Percentiles rank a stretch among this genome's conserved stretches.
Evolutionary conservation across 2,113 vertebrate species (phyloP).

Genomic region (Gadus macrocephalus): DNA sequence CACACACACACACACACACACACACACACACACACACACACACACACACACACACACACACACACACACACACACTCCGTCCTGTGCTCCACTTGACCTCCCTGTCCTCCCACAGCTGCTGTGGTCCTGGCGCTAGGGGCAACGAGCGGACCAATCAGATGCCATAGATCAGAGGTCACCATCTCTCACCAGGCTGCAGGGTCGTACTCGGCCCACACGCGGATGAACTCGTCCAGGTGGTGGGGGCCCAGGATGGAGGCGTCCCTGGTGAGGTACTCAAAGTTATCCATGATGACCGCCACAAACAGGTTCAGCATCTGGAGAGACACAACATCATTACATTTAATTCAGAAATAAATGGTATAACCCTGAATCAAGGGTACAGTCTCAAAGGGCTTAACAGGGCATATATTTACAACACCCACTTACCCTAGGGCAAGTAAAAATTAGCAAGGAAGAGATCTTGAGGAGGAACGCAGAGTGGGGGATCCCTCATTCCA

Average conservation of each 20-base stretch:
- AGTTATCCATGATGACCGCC: constrained; percentile 99
- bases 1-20: not conserved
- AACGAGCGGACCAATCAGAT: too few species aligned
- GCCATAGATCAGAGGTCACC: not conserved
- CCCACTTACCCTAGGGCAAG: too few species aligned
- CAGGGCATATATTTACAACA: too few species aligned
- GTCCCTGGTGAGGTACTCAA: constrained; percentile 95
- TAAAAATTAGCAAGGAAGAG: too few species aligned
- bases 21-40: not conserved
- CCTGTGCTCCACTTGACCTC: not conserved
- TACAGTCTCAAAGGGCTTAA: too few species aligned
- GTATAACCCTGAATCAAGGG: too few species aligned
- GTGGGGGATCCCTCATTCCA: too few species aligned
- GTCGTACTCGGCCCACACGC: constrained; percentile 98
- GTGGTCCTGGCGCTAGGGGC: not conserved
- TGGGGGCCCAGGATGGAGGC: constrained; percentile 97
- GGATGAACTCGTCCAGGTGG: constrained; percentile 96
- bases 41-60: constrained; percentile 8
- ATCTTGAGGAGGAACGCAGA: too few species aligned
- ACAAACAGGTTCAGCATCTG: constrained; percentile 99
- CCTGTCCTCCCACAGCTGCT: not conserved
- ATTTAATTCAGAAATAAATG: too few species aligned
- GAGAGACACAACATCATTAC: not conserved
- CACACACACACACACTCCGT: not conserved
- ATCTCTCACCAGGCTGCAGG: constrained; percentile 91